Conservation (phyloP, 2,797 vertebrate genomes). For the Tokudaia muenninki region DNA sequence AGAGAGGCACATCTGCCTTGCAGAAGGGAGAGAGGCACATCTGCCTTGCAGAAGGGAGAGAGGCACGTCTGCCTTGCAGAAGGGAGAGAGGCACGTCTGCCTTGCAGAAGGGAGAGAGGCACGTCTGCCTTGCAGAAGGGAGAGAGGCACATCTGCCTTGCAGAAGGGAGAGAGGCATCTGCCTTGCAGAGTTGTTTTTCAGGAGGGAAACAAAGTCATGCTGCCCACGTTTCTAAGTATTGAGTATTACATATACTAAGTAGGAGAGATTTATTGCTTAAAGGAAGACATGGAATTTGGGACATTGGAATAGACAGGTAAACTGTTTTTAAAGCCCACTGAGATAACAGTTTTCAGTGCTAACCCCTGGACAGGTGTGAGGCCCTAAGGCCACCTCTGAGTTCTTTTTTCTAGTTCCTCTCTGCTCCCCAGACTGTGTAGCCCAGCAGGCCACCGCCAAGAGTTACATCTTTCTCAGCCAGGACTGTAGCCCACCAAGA, state of each 20-base stretch:
- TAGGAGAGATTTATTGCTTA: slow-evolving; percentile 1
- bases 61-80: too few relatives aligned
- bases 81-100: too few relatives aligned
- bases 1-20: too few relatives aligned
- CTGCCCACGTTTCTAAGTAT: slow-evolving; percentile 15
- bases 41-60: too few relatives aligned
- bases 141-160: not conserved
- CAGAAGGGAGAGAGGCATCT: not conserved
- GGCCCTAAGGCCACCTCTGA: not conserved
- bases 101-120: too few relatives aligned
- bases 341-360: not conserved
- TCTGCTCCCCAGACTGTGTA: not conserved
- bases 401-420: not conserved
- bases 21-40: too few relatives aligned
- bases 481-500: not conserved
- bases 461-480: too few relatives aligned
- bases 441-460: not conserved
- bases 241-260: not conserved
- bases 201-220: not conserved
- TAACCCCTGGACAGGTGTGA: too few relatives aligned
- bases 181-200: not conserved
- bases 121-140: too few relatives aligned
- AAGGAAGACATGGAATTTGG: not conserved
- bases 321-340: not conserved
- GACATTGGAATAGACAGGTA: not conserved